Base-by-base conservation (phyloP, 1,140 invertebrate species). In the Hyles euphorbiae region DNA sequence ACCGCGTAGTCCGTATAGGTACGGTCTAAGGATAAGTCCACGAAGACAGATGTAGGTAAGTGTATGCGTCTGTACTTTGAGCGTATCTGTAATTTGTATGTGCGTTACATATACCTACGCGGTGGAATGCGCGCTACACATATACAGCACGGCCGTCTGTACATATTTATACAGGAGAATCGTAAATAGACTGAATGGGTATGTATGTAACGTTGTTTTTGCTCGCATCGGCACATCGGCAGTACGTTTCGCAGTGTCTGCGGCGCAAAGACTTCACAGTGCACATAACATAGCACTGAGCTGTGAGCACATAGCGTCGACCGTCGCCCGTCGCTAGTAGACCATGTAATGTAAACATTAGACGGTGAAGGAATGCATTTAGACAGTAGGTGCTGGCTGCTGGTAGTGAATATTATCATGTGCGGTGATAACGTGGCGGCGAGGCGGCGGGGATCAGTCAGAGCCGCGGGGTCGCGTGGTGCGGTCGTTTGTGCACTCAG, bases 121-220 rank as follows among this genome's bases (percentile, higher is more conserved):
- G 68, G 67, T 77, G 83, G 81, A 84, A 88, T 86, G 84, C 75
- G 83, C 70, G 60, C 67, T 68, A 68, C 76, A 84, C 73, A 73
- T 61, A 66, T 71, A 66, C 57, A 48, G 62, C 59, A 62, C 57
- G 43, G 62, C 59, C 56, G 53, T 62, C 45, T 71, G 68, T 70
- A 74, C 59, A 62, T 73, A 71, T 73, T 70, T 74, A 73, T 81
- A 81, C 67, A 70, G 70, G 72, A 68, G 79, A 78, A 85, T 86
- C 81, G 81, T 86, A 86, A 86, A 86, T 88, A 88, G 81, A 88
- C 82, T 85, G 81, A 88, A 86, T 88, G 83, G 80, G 81, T 85
- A 83, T 72, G 63, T 66, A 53, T 10, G 67, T 74, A 76, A 85
- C 73, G 66, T 82, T 81, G 68, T 77, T 81, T 83, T 83, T 76